Evolutionary conservation across 2,888 invertebrate genomes (phyloP).

Genomic region (Eumerus sabulonum): DNA sequence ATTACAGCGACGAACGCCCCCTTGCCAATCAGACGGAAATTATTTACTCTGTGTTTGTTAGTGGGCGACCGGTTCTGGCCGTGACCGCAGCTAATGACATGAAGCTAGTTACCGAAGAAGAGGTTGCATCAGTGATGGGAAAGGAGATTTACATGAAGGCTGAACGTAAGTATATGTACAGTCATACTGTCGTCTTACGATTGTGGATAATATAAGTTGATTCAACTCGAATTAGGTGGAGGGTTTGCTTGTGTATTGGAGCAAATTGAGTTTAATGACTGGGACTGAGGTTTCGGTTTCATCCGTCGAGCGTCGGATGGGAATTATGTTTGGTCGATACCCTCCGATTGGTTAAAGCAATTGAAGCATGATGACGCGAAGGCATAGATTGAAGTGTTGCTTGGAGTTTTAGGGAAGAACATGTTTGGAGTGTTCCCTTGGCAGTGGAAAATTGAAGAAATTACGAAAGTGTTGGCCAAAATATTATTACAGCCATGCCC

Average conservation of each 20-base stretch:
- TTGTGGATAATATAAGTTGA: slow-evolving; percentile 4
- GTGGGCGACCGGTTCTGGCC: slow-evolving; percentile 89
- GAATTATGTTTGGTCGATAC: slow-evolving; percentile 62
- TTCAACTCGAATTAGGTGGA: slow-evolving; percentile 2
- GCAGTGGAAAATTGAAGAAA: too few species aligned
- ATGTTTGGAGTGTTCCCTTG: too few species aligned
- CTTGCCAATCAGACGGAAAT: slow-evolving; percentile 81
- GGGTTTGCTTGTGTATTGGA: not conserved
- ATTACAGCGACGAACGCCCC: slow-evolving; percentile 75
- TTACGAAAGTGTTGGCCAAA: too few species aligned
- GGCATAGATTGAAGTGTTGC: too few species aligned
- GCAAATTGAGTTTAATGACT: not conserved
- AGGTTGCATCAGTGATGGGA: slow-evolving; percentile 87
- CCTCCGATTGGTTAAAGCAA: slow-evolving; percentile 35
- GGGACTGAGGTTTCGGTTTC: not conserved
- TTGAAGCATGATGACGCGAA: slow-evolving; percentile 32
- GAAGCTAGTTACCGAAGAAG: slow-evolving; percentile 88
- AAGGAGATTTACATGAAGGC: slow-evolving; percentile 89
- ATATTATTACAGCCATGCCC: too few species aligned
- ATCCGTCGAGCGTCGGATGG: slow-evolving; percentile 3
- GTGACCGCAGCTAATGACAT: slow-evolving; percentile 90
- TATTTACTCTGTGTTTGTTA: slow-evolving; percentile 89
- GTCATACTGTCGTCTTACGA: slow-evolving; percentile 1
- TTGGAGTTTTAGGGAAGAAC: too few species aligned
- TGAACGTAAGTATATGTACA: slow-evolving; percentile 86